A percentile compares a stretch with the other conserved stretches of the same genome.
Evolutionary conservation across 2,113 vertebrate species (phyloP).

Genomic region (Daubentonia madagascariensis): DNA sequence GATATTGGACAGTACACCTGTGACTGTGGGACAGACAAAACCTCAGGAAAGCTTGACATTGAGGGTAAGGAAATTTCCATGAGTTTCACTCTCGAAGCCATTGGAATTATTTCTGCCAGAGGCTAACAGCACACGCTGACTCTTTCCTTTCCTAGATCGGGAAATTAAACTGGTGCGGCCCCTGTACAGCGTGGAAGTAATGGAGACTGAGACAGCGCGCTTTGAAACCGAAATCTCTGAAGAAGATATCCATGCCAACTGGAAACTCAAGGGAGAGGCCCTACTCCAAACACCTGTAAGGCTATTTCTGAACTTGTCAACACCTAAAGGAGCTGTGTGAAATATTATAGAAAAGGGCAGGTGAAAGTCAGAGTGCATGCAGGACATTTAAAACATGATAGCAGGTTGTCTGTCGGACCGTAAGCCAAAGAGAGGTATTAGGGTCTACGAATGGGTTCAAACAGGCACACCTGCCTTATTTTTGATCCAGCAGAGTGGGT

Average conservation of each 20-base stretch:
- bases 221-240: conserved; percentile 98
- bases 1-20: conserved; percentile 92
- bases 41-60: conserved; percentile 92
- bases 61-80: conserved; percentile 87
- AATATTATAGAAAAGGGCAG: conserved; percentile 17
- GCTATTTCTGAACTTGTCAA: conserved; percentile 72
- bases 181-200: conserved; percentile 95
- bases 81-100: neutral
- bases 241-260: conserved; percentile 92
- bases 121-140: neutral
- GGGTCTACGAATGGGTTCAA: neutral
- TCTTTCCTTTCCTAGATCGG: conserved; percentile 87
- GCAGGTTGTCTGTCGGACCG: neutral
- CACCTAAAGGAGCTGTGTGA: neutral
- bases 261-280: conserved; percentile 95
- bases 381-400: conserved; percentile 26
- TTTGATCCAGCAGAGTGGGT: neutral
- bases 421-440: neutral
- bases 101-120: neutral
- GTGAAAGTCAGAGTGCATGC: conserved; percentile 39
- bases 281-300: conserved; percentile 93
- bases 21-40: conserved; percentile 96
- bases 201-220: conserved; percentile 94
- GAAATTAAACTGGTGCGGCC: conserved; percentile 95
- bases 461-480: neutral